Percentiles rank a stretch among this genome's conserved stretches.
Evolutionary conservation across 1,140 invertebrate genomes (phyloP).

Genomic region (Zaprionus lachaisei): DNA sequence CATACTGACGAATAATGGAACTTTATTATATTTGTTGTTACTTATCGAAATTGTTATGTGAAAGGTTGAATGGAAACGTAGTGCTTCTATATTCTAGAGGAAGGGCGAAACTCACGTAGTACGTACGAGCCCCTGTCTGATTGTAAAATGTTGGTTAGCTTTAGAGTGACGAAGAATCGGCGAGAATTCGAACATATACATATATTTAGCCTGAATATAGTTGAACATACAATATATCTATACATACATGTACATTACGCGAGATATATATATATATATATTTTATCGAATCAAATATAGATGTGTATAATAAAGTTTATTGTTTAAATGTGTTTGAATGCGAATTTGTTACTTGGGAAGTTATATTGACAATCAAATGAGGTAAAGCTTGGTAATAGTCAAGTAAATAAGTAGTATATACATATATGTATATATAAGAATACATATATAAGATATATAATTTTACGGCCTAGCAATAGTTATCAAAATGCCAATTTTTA

Average conservation of each 20-base stretch:
- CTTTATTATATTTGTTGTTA: slow-evolving; percentile 54
- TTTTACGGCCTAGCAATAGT: neutral
- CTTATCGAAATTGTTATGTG: slow-evolving; percentile 19
- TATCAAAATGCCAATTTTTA: slow-evolving; percentile 14
- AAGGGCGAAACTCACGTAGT: neutral
- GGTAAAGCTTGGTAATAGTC: no score
- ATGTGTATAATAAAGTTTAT: slow-evolving; percentile 75
- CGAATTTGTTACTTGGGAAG: neutral
- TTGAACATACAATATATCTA: slow-evolving; percentile 15
- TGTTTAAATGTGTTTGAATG: slow-evolving; percentile 66
- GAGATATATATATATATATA: slow-evolving; percentile 40
- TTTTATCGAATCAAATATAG: slow-evolving; percentile 57
- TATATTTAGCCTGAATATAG: slow-evolving; percentile 25
- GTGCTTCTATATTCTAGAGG: slow-evolving; percentile 36
- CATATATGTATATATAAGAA: no score
- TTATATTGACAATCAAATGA: neutral
- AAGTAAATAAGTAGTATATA: no score
- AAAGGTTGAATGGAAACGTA: slow-evolving; percentile 31
- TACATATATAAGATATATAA: no score
- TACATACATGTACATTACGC: slow-evolving; percentile 32
- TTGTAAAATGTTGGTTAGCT: slow-evolving; percentile 68
- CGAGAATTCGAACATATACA: slow-evolving; percentile 13
- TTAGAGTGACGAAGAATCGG: slow-evolving; percentile 34
- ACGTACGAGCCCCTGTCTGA: slow-evolving; percentile 36
- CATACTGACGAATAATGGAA: slow-evolving; percentile 2